These are phyloP conservation scores for Drosophila hamatofila DNA, from an alignment of 2,888 invertebrate species.

Conservation along the genomic window DNA sequence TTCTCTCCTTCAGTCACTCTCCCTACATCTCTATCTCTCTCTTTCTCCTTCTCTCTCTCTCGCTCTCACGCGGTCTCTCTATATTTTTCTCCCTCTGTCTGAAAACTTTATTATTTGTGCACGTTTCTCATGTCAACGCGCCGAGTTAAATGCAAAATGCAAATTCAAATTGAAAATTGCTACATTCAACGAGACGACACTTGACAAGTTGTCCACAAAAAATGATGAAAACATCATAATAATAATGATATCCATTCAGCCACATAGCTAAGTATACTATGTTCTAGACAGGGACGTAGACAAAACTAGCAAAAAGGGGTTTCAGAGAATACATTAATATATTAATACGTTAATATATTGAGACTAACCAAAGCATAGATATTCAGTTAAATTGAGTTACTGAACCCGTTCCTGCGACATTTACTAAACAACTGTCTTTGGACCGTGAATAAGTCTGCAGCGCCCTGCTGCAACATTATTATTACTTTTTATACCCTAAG, in stretches of 20 bases:
- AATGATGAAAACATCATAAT: constrained; percentile 21
- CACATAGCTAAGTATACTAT: constrained; percentile 23
- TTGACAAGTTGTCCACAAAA: constrained; percentile 73
- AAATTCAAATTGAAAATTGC: constrained; percentile 71
- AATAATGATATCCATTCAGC: constrained; percentile 27
- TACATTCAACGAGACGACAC: constrained; percentile 56
- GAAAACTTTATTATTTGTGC: constrained; percentile 63
- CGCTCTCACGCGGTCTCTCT: neutral
- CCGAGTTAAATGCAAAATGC: constrained; percentile 66
- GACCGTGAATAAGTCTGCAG: neutral
- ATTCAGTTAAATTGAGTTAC: too few species aligned
- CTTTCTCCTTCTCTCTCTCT: neutral
- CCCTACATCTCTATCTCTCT: neutral
- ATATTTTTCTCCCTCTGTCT: constrained; percentile 12
- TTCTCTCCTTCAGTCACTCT: neutral
- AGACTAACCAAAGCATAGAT: neutral
- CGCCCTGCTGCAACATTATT: neutral
- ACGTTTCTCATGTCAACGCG: constrained; percentile 54
- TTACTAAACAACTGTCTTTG: too few species aligned
- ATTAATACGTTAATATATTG: neutral
- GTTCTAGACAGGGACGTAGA: constrained; percentile 18
- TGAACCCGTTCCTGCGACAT: too few species aligned
- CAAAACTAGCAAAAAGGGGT: neutral
- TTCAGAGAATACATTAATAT: neutral
- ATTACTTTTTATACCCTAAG: too few species aligned